Evolutionary conservation across 2,888 invertebrate species (phyloP), one percentile per base, ranked within the genome.

Genomic region (Cheilosia soror): DNA sequence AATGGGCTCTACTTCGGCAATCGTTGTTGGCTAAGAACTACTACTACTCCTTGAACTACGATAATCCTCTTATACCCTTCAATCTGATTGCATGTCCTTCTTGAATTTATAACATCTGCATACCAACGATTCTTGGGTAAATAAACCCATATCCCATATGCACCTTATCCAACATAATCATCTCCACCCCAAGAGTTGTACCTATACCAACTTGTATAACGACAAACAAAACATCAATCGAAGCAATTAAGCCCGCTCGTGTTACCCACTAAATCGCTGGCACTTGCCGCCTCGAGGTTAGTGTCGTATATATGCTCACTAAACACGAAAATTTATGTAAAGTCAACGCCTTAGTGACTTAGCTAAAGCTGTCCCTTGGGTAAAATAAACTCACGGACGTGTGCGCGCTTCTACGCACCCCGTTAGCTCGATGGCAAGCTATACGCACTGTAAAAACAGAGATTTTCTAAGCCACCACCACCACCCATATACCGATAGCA

Each of bases 321-420:
- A 51, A 68, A 80, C 76, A 80, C 44, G 63, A 75, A 75, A 62
- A 75, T 75, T 80, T 85, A 81, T 81, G 81, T 81, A 71, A 85
- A 85, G 71, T 85, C 85, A 81, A 85, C 85, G 81, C 81, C 81
- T 85, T 85, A 72, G 81, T 72, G 85, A 68, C 85, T 85, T 85
- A 81, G 68, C 76, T 77, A 53, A 85, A 85, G 81, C 66, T 85
- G 85, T 85, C 85, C 85, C 85, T 20, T 66, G 85, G 76, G 85
- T 77, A 57, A 85, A 81, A 85, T 85, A 72, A 76, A 72, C 76
- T 68, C 65, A 57, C 51, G 29, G 40, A 47, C 58, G 51, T 40
- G 66, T 68, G 58, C 42, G 44, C 15, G 55, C 31, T 33, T 42
- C 63, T 51, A 62, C 68, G 55, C 68, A 71, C 81, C 76, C 76